These are phyloP conservation scores for Toxotes chatareus DNA, from an alignment of 2,113 vertebrate species.

Conservation along the genomic window DNA sequence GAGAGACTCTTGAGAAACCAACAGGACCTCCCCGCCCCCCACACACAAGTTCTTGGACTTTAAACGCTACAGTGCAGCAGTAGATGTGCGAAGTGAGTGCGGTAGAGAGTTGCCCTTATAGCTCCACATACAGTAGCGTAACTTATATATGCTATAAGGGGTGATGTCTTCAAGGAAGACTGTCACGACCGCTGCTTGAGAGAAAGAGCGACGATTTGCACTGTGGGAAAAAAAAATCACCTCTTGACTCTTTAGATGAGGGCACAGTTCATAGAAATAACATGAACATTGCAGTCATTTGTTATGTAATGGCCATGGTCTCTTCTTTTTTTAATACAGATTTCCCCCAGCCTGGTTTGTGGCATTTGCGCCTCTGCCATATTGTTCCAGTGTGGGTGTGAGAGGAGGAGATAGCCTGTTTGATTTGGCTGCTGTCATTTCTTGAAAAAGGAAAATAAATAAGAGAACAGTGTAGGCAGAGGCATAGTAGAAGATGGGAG, in stretches of 20 bases:
- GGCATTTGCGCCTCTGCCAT: slow-evolving; percentile 28
- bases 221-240: not conserved
- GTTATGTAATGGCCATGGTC: not conserved
- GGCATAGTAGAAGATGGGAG: not conserved
- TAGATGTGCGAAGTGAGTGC: not conserved
- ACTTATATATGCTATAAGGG: too few species aligned
- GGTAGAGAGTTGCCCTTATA: too few species aligned
- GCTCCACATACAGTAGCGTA: too few species aligned
- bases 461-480: not conserved
- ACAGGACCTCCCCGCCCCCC: too few species aligned
- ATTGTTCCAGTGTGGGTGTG: slow-evolving; percentile 36
- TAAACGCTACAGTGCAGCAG: not conserved
- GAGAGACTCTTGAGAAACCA: not conserved
- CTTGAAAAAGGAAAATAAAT: slow-evolving; percentile 26
- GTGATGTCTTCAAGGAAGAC: not conserved
- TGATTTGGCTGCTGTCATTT: slow-evolving; percentile 29
- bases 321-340: not conserved
- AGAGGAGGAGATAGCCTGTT: not conserved
- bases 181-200: not conserved
- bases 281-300: slow-evolving; percentile 23
- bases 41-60: not conserved
- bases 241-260: slow-evolving; percentile 23
- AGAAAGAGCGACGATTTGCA: too few species aligned
- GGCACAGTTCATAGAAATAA: slow-evolving; percentile 38
- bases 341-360: not conserved